These are phyloP conservation scores for Cercopithecus neglectus DNA, from an alignment of 2,797 vertebrate species.

Conservation along the genomic window DNA sequence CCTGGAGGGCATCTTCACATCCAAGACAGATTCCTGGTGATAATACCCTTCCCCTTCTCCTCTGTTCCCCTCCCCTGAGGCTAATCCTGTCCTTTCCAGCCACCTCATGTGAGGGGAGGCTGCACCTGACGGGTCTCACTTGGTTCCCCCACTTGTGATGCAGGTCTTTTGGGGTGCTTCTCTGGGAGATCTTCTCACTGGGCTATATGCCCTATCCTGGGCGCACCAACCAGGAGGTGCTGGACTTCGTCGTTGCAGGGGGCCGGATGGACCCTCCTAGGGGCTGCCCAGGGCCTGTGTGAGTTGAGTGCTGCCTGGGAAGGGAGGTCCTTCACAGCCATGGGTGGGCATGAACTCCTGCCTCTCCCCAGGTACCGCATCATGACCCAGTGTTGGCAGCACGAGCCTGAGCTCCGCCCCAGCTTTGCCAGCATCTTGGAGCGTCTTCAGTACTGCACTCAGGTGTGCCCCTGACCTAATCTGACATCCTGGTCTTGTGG, in stretches of 20 bases:
- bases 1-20: conserved; percentile 96
- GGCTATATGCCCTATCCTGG: conserved; percentile 96
- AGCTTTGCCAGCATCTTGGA: conserved; percentile 94
- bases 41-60: not conserved
- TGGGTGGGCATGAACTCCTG: not conserved
- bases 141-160: conserved; percentile 68
- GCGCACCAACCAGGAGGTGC: conserved; percentile 93
- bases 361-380: conserved; percentile 88
- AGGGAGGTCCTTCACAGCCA: not conserved
- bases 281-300: conserved; percentile 94
- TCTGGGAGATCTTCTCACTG: conserved; percentile 97
- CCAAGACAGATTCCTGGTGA: conserved; percentile 97
- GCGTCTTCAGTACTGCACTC: conserved; percentile 93
- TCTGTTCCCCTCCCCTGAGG: not conserved
- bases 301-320: conserved; percentile 80
- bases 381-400: conserved; percentile 97
- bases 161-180: conserved; percentile 97
- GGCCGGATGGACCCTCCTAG: conserved; percentile 94
- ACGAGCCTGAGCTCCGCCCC: conserved; percentile 93
- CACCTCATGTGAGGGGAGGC: not conserved
- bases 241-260: conserved; percentile 94
- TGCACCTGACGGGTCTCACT: not conserved
- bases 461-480: conserved; percentile 83
- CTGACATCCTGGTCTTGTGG: not conserved
- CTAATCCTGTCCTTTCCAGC: not conserved